These are phyloP conservation scores for Oreochromis mossambicus DNA, from an alignment of 2,797 vertebrate genomes.

Conservation along the genomic window DNA sequence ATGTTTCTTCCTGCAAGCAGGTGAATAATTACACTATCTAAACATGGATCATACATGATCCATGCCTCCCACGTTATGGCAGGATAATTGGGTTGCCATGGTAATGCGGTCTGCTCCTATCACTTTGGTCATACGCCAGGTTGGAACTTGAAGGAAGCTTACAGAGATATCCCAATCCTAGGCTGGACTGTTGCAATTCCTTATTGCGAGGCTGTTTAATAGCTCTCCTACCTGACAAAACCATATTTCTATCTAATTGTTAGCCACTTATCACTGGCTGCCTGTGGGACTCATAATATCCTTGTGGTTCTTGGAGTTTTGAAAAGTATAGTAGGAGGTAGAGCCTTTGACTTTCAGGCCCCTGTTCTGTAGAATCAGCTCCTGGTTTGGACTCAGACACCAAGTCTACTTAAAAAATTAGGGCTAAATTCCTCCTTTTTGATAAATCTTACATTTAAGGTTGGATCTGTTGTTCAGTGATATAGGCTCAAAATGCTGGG, in stretches of 20 bases:
- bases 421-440: not conserved
- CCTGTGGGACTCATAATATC: not conserved
- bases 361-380: not conserved
- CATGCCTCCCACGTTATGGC: conserved; percentile 72
- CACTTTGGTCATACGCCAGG: conserved; percentile 51
- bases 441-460: not conserved
- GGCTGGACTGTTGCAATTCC: not conserved
- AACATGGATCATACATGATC: conserved; percentile 69
- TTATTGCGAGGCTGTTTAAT: rapidly evolving
- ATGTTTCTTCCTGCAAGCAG: conserved; percentile 26
- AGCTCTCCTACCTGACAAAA: rapidly evolving
- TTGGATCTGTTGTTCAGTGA: not conserved
- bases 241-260: not conserved
- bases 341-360: not conserved
- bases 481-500: not conserved
- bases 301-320: not conserved
- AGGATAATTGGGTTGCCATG: conserved; percentile 77
- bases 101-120: conserved; percentile 72
- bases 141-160: conserved; percentile 42
- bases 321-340: not conserved
- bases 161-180: not conserved
- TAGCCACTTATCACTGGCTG: not conserved
- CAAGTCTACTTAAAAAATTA: rapidly evolving
- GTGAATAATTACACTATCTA: conserved; percentile 68
- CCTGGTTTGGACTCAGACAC: not conserved